Evolutionary conservation across 2,797 vertebrate genomes (phyloP), one percentile per base, ranked within the genome.

Genomic region (Gallinago nigripennis): DNA sequence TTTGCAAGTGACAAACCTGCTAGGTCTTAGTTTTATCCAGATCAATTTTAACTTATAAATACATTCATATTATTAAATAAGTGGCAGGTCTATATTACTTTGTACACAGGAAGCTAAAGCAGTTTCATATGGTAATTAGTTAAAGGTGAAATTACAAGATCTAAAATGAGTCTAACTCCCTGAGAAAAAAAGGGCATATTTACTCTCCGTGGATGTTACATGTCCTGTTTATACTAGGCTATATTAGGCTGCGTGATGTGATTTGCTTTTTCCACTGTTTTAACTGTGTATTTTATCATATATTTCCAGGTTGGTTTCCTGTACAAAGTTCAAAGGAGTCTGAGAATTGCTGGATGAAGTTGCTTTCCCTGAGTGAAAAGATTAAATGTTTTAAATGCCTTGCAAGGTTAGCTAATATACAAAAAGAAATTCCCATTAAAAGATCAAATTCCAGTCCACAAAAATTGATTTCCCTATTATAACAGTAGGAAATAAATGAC

Each of bases 341-440:
- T 45, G 28, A 83, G 82, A 92, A 88, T 17, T 88, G 53, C 60
- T 79, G 31, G 60, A 79, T 61, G 1, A 58, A 92, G 21, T n/a
- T 63, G 20, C 56, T 94, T 93, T 86, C 91, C 82, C 80, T 90
- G 66, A 56, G 85, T 77, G 73, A 90, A 86, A 84, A 57, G 56
- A 86, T 16, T 17, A 71, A 88, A 70, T 80, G 15, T 76, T 82
- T 88, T 31, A 83, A 94, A 92, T 56, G 43, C 28, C 33, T 90
- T 82, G 12, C 23, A 92, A 94, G 37, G 68, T 82, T 48, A 73
- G 30, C 37, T 69, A 77, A 85, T 60, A 80, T 12, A 73, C 27
- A 82, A 48, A 66, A 72, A 8, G 13, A 60, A 37, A 17, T 37
- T 84, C 33, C n/a, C 51, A 56, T 86, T 88, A 69, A 76, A 91